Conservation (phyloP, 2,113 vertebrate genomes). For the Labeo rohita region DNA sequence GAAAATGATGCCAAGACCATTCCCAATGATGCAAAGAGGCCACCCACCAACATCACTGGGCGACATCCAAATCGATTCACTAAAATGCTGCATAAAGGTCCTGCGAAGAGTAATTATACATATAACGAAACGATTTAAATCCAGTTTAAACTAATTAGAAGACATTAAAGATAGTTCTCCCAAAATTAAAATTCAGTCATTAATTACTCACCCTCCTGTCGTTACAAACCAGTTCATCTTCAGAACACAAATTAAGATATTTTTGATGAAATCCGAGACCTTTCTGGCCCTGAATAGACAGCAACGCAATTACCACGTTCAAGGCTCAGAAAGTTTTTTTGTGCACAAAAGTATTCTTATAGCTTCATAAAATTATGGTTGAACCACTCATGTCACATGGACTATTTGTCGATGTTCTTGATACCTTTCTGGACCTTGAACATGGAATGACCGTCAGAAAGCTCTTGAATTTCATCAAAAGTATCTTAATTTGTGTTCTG, state of each 20-base stretch:
- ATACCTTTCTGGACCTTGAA: too few species aligned
- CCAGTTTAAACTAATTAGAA: background rate
- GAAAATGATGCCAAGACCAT: slow-evolving; percentile 91
- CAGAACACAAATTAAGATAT: background rate
- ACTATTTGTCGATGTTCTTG: too few species aligned
- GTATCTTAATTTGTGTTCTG: too few species aligned
- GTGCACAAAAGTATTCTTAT: too few species aligned
- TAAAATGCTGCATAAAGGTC: slow-evolving; percentile 80
- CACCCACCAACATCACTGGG: slow-evolving; percentile 87
- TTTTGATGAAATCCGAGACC: background rate
- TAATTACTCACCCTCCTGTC: too few species aligned
- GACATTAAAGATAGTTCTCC: background rate
- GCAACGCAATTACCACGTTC: too few species aligned
- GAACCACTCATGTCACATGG: too few species aligned
- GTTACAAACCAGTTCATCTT: background rate
- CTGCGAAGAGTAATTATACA: slow-evolving; percentile 59
- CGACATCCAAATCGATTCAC: slow-evolving; percentile 84
- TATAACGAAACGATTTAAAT: background rate
- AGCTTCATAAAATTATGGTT: too few species aligned
- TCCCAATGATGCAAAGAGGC: slow-evolving; percentile 87
- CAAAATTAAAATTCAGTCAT: background rate
- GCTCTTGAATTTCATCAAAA: too few species aligned
- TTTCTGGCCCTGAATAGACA: too few species aligned
- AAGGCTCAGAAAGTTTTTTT: too few species aligned
- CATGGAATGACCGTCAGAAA: too few species aligned